Evolutionary conservation across 2,797 vertebrate species (phyloP).

Genomic region (Heliangelus exortis): DNA sequence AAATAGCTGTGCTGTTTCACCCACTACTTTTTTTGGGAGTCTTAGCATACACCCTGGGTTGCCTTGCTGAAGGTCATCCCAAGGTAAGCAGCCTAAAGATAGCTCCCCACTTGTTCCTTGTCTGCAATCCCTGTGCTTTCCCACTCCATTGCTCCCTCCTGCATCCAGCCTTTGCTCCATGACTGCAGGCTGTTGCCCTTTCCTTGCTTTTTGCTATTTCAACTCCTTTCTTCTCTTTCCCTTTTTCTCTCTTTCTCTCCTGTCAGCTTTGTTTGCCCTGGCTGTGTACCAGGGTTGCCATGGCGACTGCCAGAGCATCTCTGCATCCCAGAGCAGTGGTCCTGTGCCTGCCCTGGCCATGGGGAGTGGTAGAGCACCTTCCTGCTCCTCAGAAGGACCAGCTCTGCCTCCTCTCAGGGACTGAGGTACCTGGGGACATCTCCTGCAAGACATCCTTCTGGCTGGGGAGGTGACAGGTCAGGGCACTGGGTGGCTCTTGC

Average conservation of each 20-base stretch:
- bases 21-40: background rate
- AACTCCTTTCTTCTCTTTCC: background rate
- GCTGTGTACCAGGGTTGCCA: constrained; percentile 72
- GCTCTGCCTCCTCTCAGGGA: background rate
- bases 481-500: accelerated
- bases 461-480: background rate
- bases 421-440: background rate
- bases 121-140: accelerated
- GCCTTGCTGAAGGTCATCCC: background rate
- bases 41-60: background rate
- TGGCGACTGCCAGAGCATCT: constrained; percentile 69
- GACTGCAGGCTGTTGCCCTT: background rate
- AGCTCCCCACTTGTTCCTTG: background rate
- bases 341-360: background rate
- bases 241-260: background rate
- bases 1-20: constrained; percentile 1
- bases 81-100: background rate
- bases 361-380: background rate
- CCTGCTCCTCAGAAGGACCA: background rate
- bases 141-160: accelerated
- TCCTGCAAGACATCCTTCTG: background rate
- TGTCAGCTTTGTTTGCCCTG: constrained; percentile 58
- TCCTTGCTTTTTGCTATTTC: background rate
- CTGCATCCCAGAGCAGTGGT: background rate
- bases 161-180: background rate